Conservation (phyloP, 2,888 invertebrate genomes). For the Drosophila macrospina region DNA sequence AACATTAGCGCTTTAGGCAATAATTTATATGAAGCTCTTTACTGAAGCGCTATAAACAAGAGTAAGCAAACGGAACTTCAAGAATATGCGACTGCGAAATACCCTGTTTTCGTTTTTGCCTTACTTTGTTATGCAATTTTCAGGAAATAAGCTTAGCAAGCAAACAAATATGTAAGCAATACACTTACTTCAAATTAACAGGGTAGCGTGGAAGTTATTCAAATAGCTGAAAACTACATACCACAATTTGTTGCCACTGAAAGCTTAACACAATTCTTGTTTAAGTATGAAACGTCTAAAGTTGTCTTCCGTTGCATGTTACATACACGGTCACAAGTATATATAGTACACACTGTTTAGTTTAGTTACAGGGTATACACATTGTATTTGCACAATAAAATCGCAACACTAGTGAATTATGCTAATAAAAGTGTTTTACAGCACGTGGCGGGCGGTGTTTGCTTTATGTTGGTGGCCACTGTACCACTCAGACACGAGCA, state of each 20-base stretch:
- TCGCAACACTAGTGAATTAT: constrained; percentile 29
- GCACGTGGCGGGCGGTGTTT: constrained; percentile 14
- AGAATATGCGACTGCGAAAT: not conserved
- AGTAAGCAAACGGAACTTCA: not conserved
- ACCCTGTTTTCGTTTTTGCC: not conserved
- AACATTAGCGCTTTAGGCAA: constrained; percentile 16
- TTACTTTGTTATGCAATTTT: too few species aligned
- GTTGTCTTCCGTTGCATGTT: not conserved
- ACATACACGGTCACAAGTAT: not conserved
- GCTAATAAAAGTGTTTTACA: constrained; percentile 41
- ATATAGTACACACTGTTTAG: not conserved
- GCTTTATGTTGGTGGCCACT: constrained; percentile 39
- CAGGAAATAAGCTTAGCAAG: not conserved
- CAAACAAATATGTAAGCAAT: not conserved
- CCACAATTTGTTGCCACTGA: not conserved
- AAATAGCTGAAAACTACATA: not conserved
- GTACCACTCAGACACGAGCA: constrained; percentile 22
- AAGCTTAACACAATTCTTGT: not conserved
- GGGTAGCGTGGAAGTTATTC: not conserved
- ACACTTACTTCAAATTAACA: not conserved
- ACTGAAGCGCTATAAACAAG: constrained; percentile 9
- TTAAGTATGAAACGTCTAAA: not conserved
- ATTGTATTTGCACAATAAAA: constrained; percentile 37
- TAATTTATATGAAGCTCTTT: constrained; percentile 24
- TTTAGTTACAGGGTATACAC: constrained; percentile 14